Evolutionary conservation across 2,797 vertebrate species (phyloP), one percentile per base, ranked within the genome.

Genomic region (Arrhamphus sclerolepis): DNA sequence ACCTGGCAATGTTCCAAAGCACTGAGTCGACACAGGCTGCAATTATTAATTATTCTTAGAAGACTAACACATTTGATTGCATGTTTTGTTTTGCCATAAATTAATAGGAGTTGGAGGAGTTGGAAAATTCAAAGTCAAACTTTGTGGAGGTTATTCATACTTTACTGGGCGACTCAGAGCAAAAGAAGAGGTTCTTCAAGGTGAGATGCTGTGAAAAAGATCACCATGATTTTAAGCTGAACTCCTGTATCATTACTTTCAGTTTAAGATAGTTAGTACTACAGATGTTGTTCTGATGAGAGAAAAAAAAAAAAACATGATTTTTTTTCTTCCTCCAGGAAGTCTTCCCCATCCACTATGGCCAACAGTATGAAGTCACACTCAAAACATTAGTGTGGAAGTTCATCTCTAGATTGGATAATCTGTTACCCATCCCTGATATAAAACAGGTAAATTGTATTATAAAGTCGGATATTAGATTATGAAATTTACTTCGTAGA

Each of bases 331-430:
- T 51, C 17, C 17, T n/a, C 29, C 43, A 81, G 74, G 71, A 81
- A 2, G 54, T 70, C n/a, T 81, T 75, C 13, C 64, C 61, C 1
- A 5, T 69, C 22, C 53, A 78, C 22, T 77, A 73, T 16, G 69
- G 62, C 11, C 46, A 49, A 20, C 44, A 60, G 24, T 70, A 72
- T 63, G 61, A 80, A 40, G 62, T 47, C 11, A 66, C 52, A 16
- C 29, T 80, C 18, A 43, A 66, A 3, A 47, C 84, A 24, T 73
- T 94, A 10, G 72, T 93, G 14, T 91, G 91, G 75, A 92, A 93
- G 70, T 93, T 93, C 39, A 66, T 94, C 62, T 88, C 78, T 52
- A 89, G 78, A 40, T 59, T 94, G 65, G 92, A 93, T 61, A 77
- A 72, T 57, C 79, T 90, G 14, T 66, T 94, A 16, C 90, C 91